Evolutionary conservation across 2,888 invertebrate species (phyloP), one percentile per base, ranked within the genome.

Genomic region (Blastobasis lacticolella): DNA sequence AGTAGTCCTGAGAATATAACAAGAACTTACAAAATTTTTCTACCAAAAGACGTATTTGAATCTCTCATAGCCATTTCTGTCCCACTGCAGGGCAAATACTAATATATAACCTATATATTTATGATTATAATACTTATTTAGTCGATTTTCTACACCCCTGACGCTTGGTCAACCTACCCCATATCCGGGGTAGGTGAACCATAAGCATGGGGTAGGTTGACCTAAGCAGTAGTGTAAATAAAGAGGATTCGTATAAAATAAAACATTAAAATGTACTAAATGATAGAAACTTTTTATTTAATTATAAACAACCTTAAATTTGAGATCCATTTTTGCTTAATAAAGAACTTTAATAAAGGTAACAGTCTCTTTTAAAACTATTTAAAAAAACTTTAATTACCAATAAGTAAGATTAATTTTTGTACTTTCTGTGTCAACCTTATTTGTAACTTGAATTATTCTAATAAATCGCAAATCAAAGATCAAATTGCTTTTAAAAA

Each of bases 81-180:
- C n/a, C n/a, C n/a, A n/a, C n/a, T n/a, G n/a, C n/a, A n/a, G n/a
- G n/a, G n/a, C n/a, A 23, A 23, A 23, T 23, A 23, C 23, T 23
- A 23, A 23, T 23, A 1, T 48, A 48, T 48, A 48, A 48, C 48
- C 48, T 48, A 48, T 48, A 48, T 48, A 48, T 48, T 48, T 48
- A 48, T 48, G 6, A 48, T 48, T 48, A 48, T 48, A 48, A 48
- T 48, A 48, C 48, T 40, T 48, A 48, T 48, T 40, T 46, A 38
- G 7, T 37, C 23, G 23, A 23, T 23, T 23, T 23, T 23, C 23
- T 23, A 23, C 1, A 23, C 23, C 23, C 23, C 23, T 49, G 49
- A 49, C 49, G 49, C 49, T 49, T 50, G 46, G 50, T 50, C 50
- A 50, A 49, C 49, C 50, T 50, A 50, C 50, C 50, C 50, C 46